phyloP scores from a whole-genome alignment of 2,888 invertebrate genomes.

The Byasa hedistus region DNA sequence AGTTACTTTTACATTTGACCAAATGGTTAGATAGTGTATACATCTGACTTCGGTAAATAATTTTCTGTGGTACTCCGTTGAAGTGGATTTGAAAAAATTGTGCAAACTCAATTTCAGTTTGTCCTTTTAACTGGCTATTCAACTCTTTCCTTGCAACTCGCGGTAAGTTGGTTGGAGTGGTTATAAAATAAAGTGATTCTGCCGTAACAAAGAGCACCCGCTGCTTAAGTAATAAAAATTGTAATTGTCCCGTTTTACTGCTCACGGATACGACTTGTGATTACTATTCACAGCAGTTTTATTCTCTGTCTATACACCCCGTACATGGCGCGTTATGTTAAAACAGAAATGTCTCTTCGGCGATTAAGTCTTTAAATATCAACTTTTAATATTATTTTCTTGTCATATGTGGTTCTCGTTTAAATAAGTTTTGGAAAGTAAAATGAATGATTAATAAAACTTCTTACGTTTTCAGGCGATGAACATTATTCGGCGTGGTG shows the following conservation, averaged over 20 bases:
- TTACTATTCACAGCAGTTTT: slow-evolving; percentile 22
- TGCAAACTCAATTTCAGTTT: not conserved
- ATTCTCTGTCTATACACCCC: slow-evolving; percentile 5
- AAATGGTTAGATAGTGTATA: too few relatives aligned
- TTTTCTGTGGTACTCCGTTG: not conserved
- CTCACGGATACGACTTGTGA: slow-evolving; percentile 24
- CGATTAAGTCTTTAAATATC: not conserved
- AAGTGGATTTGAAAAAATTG: not conserved
- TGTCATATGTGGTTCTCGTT: not conserved
- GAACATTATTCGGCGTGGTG: too few relatives aligned
- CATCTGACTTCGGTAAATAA: too few relatives aligned
- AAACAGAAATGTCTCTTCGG: not conserved
- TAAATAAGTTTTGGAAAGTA: too few relatives aligned
- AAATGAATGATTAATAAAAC: too few relatives aligned
- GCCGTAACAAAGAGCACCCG: slow-evolving; percentile 33
- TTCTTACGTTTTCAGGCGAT: too few relatives aligned
- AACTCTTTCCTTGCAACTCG: not conserved
- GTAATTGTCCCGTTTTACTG: slow-evolving; percentile 38
- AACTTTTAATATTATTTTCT: not conserved
- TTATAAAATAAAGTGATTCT: slow-evolving; percentile 36
- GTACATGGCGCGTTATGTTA: slow-evolving; percentile 8
- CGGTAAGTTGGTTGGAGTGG: not conserved
- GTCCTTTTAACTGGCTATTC: not conserved
- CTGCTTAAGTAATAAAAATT: slow-evolving; percentile 36
- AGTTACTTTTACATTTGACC: too few relatives aligned